Evolutionary conservation across 2,888 invertebrate genomes (phyloP).

Genomic region (Xestia xanthographa): DNA sequence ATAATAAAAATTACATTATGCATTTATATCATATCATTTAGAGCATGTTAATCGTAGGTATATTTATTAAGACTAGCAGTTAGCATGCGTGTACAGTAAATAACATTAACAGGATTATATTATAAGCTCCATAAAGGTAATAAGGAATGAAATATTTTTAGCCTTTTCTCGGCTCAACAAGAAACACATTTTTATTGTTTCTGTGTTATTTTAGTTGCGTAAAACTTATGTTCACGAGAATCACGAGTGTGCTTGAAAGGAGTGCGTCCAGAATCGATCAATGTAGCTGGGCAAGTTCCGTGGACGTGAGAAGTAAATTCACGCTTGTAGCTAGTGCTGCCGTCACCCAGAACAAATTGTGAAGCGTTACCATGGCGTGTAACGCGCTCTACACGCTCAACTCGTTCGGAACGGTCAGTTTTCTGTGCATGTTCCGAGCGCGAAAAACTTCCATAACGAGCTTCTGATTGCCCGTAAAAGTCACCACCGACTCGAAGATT

Average conservation of each 20-base stretch:
- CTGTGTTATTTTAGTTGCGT: constrained; percentile 92
- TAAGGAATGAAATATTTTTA: constrained; percentile 75
- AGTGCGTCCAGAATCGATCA: constrained; percentile 93
- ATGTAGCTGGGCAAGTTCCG: constrained; percentile 95
- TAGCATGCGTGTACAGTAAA: constrained; percentile 77
- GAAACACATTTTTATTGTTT: constrained; percentile 64
- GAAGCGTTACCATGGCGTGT: constrained; percentile 93
- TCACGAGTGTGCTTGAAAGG: constrained; percentile 96
- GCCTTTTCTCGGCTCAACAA: constrained; percentile 52
- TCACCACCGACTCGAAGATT: constrained; percentile 93
- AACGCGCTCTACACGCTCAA: constrained; percentile 91
- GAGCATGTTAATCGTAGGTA: constrained; percentile 77
- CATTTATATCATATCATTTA: constrained; percentile 67
- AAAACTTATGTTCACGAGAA: constrained; percentile 96
- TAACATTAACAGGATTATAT: constrained; percentile 68
- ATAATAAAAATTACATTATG: constrained; percentile 75
- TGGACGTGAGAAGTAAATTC: constrained; percentile 93
- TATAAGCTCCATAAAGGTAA: constrained; percentile 71
- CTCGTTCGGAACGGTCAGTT: constrained; percentile 83
- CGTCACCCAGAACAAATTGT: constrained; percentile 94
- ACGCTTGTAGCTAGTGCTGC: constrained; percentile 93
- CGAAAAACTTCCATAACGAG: constrained; percentile 93
- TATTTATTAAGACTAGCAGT: constrained; percentile 81
- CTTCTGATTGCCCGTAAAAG: constrained; percentile 94
- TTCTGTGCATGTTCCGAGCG: constrained; percentile 86